phyloP scores from a whole-genome alignment of 2,797 vertebrate genomes.

The Galago senegalensis region DNA sequence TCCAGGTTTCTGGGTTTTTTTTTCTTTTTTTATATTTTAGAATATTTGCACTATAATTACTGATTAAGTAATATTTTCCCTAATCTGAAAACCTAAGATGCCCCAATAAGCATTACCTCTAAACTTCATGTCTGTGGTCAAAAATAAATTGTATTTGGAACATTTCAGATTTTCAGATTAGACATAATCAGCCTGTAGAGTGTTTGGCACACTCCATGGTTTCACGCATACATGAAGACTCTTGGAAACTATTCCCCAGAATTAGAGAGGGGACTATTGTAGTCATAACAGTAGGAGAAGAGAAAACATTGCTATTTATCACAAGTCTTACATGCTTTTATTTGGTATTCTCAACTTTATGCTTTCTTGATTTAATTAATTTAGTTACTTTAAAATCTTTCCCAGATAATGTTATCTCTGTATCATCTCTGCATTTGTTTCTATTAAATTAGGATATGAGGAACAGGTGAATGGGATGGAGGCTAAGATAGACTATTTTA shows the following conservation, averaged over 20 bases:
- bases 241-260: neutral
- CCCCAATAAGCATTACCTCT: neutral
- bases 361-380: neutral
- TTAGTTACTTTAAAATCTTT: slow-evolving; percentile 10
- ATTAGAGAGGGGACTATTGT: neutral
- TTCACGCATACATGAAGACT: neutral
- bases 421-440: neutral
- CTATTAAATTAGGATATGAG: neutral
- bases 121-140: neutral
- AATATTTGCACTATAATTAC: neutral
- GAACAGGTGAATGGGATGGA: neutral
- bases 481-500: neutral
- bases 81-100: neutral
- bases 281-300: neutral
- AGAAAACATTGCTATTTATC: neutral
- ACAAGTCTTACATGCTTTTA: neutral
- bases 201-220: neutral
- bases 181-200: neutral
- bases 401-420: neutral
- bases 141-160: neutral
- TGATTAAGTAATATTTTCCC: neutral
- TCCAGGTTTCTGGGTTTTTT: neutral
- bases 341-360: neutral
- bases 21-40: neutral
- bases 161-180: neutral